Percentiles rank a stretch among this genome's conserved stretches.
Conservation (phyloP, 2,797 vertebrate genomes). For the Crax fasciolata region DNA sequence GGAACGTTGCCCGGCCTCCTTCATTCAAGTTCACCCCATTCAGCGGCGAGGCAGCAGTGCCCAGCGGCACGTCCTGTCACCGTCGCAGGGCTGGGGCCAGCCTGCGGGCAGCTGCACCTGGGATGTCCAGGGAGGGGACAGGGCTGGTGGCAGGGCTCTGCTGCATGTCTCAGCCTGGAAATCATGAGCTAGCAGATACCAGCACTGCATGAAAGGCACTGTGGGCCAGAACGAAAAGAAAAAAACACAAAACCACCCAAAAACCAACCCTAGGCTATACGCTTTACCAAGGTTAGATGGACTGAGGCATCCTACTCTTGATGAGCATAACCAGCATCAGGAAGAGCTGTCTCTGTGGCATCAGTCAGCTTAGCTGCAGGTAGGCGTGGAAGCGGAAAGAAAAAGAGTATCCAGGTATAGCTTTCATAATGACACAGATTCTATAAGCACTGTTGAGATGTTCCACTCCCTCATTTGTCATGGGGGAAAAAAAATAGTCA, state of each 20-base stretch:
- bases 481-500: neutral
- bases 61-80: neutral
- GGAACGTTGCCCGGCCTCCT: neutral
- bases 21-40: neutral
- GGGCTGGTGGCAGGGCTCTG: neutral
- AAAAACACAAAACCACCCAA: neutral
- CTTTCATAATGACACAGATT: neutral
- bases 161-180: neutral
- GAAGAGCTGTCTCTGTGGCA: neutral
- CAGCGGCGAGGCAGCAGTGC: accelerated
- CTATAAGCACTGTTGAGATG: neutral
- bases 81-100: neutral
- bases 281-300: neutral
- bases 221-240: neutral
- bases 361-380: neutral
- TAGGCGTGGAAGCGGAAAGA: accelerated
- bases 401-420: neutral
- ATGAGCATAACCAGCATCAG: neutral
- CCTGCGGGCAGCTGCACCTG: neutral
- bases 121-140: too few relatives aligned
- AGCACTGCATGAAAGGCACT: neutral
- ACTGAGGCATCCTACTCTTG: neutral
- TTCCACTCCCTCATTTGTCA: accelerated
- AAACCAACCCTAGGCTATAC: neutral
- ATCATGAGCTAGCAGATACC: neutral